Conservation (phyloP, 2,888 invertebrate species). For the Chloroclysta siterata region DNA sequence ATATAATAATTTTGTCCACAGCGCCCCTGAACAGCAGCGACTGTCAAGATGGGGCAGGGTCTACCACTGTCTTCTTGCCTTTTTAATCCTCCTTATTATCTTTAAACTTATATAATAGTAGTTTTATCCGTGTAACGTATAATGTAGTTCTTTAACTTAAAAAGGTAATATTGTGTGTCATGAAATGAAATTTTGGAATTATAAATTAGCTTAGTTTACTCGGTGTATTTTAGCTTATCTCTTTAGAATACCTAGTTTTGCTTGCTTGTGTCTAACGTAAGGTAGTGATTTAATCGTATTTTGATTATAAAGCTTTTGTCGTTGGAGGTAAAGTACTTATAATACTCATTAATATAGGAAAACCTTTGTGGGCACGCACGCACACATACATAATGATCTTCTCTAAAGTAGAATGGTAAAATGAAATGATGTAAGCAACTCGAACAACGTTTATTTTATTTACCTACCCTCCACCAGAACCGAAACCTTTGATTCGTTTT, state of each 20-base stretch:
- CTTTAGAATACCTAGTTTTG: slow-evolving; percentile 36
- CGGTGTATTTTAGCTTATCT: slow-evolving; percentile 40
- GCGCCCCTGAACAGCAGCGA: slow-evolving; percentile 5
- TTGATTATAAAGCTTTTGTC: slow-evolving; percentile 53
- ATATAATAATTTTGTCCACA: slow-evolving; percentile 4
- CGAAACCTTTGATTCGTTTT: background rate
- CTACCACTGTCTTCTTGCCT: slow-evolving; percentile 5
- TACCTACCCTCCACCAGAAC: no score
- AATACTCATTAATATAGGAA: slow-evolving; percentile 78
- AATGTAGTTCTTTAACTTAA: slow-evolving; percentile 26
- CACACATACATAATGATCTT: slow-evolving; percentile 61
- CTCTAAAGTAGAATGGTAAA: slow-evolving; percentile 41
- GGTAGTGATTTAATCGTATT: slow-evolving; percentile 68
- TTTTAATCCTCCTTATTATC: slow-evolving; percentile 33
- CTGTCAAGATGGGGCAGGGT: slow-evolving; percentile 13
- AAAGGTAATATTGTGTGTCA: slow-evolving; percentile 40
- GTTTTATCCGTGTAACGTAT: no score
- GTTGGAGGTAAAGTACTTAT: slow-evolving; percentile 65
- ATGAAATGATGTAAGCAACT: slow-evolving; percentile 48
- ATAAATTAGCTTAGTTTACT: slow-evolving; percentile 36
- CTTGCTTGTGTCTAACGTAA: slow-evolving; percentile 39
- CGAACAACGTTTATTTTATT: slow-evolving; percentile 39
- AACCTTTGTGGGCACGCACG: slow-evolving; percentile 65
- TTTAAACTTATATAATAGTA: background rate
- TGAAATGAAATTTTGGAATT: slow-evolving; percentile 40